A percentile compares a stretch with the other conserved stretches of the same genome.
Evolutionary conservation across 2,888 invertebrate species (phyloP).

Genomic region (Dryadula phaetusa): DNA sequence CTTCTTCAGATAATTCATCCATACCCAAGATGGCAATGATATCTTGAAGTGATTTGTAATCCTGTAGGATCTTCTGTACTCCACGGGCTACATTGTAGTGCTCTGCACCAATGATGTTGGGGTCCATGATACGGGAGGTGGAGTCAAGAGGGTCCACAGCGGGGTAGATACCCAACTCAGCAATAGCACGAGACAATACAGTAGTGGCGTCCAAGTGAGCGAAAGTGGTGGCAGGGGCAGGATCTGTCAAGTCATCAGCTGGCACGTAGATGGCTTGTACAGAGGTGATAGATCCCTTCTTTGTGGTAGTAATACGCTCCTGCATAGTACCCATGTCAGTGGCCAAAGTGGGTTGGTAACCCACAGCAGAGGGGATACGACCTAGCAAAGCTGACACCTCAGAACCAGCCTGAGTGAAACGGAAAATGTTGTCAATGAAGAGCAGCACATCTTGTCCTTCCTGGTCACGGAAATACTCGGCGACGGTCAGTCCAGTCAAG

Average conservation of each 20-base stretch:
- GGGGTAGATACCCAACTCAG: constrained; percentile 96
- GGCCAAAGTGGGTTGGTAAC: constrained; percentile 97
- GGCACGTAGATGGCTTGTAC: constrained; percentile 98
- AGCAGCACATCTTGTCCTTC: constrained; percentile 97
- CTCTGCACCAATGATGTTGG: constrained; percentile 94
- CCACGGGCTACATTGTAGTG: constrained; percentile 96
- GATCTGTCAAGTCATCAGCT: constrained; percentile 98
- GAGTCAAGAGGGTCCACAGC: constrained; percentile 98
- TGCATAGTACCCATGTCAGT: constrained; percentile 99
- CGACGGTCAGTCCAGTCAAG: constrained; percentile 95
- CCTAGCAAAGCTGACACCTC: constrained; percentile 96
- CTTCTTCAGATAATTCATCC: constrained; percentile 95
- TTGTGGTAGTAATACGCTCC: constrained; percentile 96
- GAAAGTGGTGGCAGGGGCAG: constrained; percentile 97
- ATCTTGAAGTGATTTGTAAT: constrained; percentile 90
- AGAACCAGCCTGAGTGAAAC: constrained; percentile 96
- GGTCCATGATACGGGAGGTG: constrained; percentile 97
- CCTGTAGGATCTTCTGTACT: constrained; percentile 96
- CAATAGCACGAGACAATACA: constrained; percentile 96
- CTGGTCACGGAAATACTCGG: constrained; percentile 97
- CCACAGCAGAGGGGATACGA: constrained; percentile 98
- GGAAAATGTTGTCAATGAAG: constrained; percentile 98
- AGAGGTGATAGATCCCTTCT: constrained; percentile 97
- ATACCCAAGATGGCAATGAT: constrained; percentile 97
- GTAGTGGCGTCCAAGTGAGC: constrained; percentile 98